Percentiles rank a stretch among this genome's conserved stretches.
Conservation (phyloP, 2,888 invertebrate genomes). For the Cremastinae sp. region DNA sequence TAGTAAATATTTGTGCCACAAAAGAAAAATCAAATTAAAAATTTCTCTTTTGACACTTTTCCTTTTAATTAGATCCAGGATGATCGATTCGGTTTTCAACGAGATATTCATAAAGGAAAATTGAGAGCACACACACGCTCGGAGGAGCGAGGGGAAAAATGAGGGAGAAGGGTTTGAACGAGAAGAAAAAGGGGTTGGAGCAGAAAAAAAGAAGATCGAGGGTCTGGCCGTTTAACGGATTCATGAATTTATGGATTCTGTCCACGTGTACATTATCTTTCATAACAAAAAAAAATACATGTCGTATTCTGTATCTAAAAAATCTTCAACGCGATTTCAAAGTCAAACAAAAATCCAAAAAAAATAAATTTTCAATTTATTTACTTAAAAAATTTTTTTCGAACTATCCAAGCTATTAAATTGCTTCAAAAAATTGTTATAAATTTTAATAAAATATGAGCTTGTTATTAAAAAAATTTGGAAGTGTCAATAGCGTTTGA, state of each 20-base stretch:
- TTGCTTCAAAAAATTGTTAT: too few species aligned
- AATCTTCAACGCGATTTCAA: too few species aligned
- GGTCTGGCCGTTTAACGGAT: slow-evolving; percentile 53
- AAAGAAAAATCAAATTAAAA: too few species aligned
- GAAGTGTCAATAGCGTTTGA: too few species aligned
- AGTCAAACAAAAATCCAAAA: too few species aligned
- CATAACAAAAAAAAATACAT: slow-evolving; percentile 12
- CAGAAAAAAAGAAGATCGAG: slow-evolving; percentile 23
- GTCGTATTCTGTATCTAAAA: background rate
- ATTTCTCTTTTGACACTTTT: background rate
- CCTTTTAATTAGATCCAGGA: slow-evolving; percentile 67
- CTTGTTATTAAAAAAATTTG: too few species aligned
- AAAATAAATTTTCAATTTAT: too few species aligned
- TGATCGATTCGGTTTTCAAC: slow-evolving; percentile 59
- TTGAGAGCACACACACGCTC: slow-evolving; percentile 35
- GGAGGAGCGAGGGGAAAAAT: slow-evolving; percentile 17
- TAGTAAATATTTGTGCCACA: too few species aligned
- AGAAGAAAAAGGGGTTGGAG: slow-evolving; percentile 14
- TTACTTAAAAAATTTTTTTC: too few species aligned
- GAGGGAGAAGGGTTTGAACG: slow-evolving; percentile 43
- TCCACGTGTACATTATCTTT: slow-evolving; percentile 63
- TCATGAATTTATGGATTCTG: slow-evolving; percentile 64
- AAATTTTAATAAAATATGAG: too few species aligned
- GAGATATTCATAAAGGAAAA: slow-evolving; percentile 51
- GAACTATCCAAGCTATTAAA: too few species aligned